Evolutionary conservation across 2,113 vertebrate genomes (phyloP), one percentile per base, ranked within the genome.

Genomic region (Nerophis ophidion): DNA sequence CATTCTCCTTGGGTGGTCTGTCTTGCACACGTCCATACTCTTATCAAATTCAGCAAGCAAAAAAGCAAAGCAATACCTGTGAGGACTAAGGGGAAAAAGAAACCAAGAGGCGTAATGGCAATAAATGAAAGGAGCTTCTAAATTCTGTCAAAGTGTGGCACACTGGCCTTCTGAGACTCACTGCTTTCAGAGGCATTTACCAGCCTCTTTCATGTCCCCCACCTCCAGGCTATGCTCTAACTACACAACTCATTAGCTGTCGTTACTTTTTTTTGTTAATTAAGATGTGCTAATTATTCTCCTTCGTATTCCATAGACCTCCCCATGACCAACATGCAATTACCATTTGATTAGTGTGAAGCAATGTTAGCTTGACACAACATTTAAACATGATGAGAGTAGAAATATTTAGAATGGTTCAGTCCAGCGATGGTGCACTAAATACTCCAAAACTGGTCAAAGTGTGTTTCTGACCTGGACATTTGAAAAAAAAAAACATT

Each of bases 221-320:
- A 83, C 81, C 84, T 83, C 72, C 76, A 80, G 70, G 66, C 81
- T 76, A 77, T 65, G 67, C 70, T 76, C 75, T 76, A 84, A 79
- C 78, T 83, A 79, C 81, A 84, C 50, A 63, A 81, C 76, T 81
- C 80, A 83, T 84, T 85, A 88, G 81, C 70, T 82, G 78, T 83
- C 84, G 79, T 77, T 82, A 74, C 78, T 68, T 72, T 40, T 53
- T 82, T 87, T 79, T 82, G 79, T 88, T 90, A 86, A 87, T 89
- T 89, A 89, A 81, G 76, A 87, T 74, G 83, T 88, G 88, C 80
- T 89, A 89, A 90, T 90, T 89, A 90, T 89, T 87, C 82, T 53
- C 73, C 86, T 83, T 80, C 85, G 77, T 85, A 84, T 86, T 86
- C 81, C 76, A 77, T 78, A 82, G 59, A 77, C 75, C 68, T 77